Conservation (phyloP, 2,888 invertebrate species). For the Azorinus chamasolen region DNA sequence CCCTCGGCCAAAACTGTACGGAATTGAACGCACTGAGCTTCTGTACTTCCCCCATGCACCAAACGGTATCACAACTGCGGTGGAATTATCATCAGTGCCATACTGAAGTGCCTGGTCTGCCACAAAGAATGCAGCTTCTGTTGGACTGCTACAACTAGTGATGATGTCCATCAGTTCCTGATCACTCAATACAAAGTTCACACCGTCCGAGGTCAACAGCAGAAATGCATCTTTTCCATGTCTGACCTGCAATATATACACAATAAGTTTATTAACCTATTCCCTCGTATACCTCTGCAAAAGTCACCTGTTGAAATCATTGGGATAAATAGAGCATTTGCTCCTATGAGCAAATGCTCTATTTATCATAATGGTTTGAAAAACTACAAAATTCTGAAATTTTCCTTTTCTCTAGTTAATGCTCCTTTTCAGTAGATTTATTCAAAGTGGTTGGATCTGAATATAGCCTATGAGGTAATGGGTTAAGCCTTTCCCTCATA, state of each 20-base stretch:
- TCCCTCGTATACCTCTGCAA: no score
- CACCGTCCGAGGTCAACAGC: constrained; percentile 87
- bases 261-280: no score
- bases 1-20: constrained; percentile 79
- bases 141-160: constrained; percentile 85
- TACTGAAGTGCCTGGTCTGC: constrained; percentile 88
- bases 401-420: no score
- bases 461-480: no score
- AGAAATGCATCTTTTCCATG: constrained; percentile 88
- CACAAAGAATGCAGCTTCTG: constrained; percentile 86
- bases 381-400: no score
- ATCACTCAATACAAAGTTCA: constrained; percentile 87
- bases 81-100: constrained; percentile 88
- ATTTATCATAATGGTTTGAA: no score
- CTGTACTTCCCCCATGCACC: constrained; percentile 88
- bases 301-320: no score
- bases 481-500: no score
- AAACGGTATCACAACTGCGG: constrained; percentile 87
- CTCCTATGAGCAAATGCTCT: no score
- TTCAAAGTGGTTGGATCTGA: no score
- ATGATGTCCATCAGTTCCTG: constrained; percentile 87
- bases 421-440: no score
- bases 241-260: constrained; percentile 84
- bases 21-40: constrained; percentile 70
- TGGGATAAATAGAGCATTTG: no score